phyloP scores from a whole-genome alignment of 2,888 invertebrate genomes.

The Drosophila dives region DNA sequence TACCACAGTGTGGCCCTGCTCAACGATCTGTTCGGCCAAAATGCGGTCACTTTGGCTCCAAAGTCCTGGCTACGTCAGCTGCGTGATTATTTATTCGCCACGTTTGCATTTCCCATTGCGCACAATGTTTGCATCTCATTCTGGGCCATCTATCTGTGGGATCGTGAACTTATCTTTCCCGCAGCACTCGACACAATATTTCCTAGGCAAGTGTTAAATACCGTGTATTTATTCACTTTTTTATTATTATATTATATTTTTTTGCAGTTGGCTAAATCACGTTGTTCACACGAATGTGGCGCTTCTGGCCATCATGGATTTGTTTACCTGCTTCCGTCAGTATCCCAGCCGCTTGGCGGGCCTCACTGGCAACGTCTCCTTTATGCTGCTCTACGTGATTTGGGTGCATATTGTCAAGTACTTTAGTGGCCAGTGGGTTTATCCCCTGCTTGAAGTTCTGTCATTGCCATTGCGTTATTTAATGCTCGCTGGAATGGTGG shows the following conservation, averaged over 20 bases:
- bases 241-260: background rate
- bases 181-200: conserved; percentile 92
- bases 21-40: conserved; percentile 91
- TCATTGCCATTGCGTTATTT: conserved; percentile 88
- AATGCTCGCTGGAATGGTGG: conserved; percentile 89
- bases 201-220: conserved; percentile 86
- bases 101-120: conserved; percentile 91
- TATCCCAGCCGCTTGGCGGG: conserved; percentile 90
- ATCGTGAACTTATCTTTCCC: conserved; percentile 95
- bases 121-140: conserved; percentile 92
- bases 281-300: conserved; percentile 95
- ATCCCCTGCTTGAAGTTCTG: conserved; percentile 93
- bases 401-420: conserved; percentile 92
- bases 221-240: background rate
- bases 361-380: conserved; percentile 86
- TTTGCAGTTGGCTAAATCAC: conserved; percentile 93
- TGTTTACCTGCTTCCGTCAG: conserved; percentile 89
- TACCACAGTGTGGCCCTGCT: conserved; percentile 91
- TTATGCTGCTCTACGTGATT: conserved; percentile 89
- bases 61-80: conserved; percentile 86
- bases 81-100: conserved; percentile 88
- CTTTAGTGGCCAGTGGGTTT: conserved; percentile 93
- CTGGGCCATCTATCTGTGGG: conserved; percentile 95
- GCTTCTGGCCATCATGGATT: conserved; percentile 90
- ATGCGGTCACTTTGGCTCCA: conserved; percentile 88